Evolutionary conservation across 2,888 invertebrate genomes (phyloP).

Genomic region (Tachystola acroxantha): DNA sequence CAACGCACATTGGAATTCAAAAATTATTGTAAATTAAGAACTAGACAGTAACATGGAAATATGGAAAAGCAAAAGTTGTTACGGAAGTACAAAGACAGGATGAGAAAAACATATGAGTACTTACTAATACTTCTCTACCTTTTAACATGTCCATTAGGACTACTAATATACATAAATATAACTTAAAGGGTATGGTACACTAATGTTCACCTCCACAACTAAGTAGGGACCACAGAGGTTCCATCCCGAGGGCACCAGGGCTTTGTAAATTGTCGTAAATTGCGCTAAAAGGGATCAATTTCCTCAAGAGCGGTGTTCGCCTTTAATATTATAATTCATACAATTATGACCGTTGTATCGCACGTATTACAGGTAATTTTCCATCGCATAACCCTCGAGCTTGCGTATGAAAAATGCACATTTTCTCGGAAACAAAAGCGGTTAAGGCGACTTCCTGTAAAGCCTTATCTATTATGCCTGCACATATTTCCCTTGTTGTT

Average conservation of each 20-base stretch:
- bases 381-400: slow-evolving; percentile 32
- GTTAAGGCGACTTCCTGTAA: slow-evolving; percentile 57
- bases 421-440: slow-evolving; percentile 64
- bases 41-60: too few relatives aligned
- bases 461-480: slow-evolving; percentile 60
- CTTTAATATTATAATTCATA: slow-evolving; percentile 34
- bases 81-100: too few relatives aligned
- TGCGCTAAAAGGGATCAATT: slow-evolving; percentile 47
- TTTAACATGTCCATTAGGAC: slow-evolving; percentile 2
- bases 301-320: slow-evolving; percentile 27
- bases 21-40: too few relatives aligned
- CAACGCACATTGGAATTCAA: too few relatives aligned
- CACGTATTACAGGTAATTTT: slow-evolving; percentile 53
- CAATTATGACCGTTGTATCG: slow-evolving; percentile 46
- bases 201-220: slow-evolving; percentile 14
- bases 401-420: slow-evolving; percentile 54
- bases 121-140: too few relatives aligned
- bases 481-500: slow-evolving; percentile 54
- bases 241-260: slow-evolving; percentile 25
- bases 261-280: slow-evolving; percentile 41
- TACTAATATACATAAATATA: slow-evolving; percentile 13
- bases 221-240: slow-evolving; percentile 20
- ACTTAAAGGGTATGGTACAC: slow-evolving; percentile 9
- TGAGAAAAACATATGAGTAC: too few relatives aligned
- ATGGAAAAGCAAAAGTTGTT: too few relatives aligned